These are phyloP conservation scores for Caerostris darwini DNA, from an alignment of 1,140 invertebrate species.

Conservation along the genomic window DNA sequence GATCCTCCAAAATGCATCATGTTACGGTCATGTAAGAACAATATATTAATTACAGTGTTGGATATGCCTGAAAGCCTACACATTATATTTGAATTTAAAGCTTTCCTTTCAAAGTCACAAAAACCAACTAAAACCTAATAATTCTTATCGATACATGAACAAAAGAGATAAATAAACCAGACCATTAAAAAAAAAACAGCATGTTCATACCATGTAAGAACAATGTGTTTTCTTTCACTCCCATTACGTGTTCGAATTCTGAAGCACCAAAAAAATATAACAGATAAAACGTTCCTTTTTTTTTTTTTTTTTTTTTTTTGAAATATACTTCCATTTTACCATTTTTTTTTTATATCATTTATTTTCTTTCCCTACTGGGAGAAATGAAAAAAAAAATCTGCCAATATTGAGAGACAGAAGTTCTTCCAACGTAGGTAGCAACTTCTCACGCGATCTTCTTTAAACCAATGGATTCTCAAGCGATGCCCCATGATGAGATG, in stretches of 20 bases:
- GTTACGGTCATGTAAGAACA: no score
- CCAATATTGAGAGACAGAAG: not conserved
- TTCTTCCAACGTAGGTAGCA: not conserved
- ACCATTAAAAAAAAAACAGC: not conserved
- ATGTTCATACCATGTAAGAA: not conserved
- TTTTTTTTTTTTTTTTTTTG: no score
- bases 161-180: not conserved
- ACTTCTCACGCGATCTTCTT: not conserved
- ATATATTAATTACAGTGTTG: no score
- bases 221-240: not conserved
- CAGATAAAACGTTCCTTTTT: not conserved
- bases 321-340: not conserved
- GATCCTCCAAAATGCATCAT: no score
- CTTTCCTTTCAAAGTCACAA: no score
- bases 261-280: not conserved
- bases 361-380: not conserved
- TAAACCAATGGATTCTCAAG: no score
- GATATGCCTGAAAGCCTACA: no score
- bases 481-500: no score
- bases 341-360: not conserved
- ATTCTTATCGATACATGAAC: no score
- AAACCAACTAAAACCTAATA: no score
- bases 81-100: no score
- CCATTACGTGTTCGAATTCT: not conserved
- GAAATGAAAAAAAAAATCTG: not conserved